phyloP scores from a whole-genome alignment of 2,888 invertebrate species.

The Myopa testacea region DNA sequence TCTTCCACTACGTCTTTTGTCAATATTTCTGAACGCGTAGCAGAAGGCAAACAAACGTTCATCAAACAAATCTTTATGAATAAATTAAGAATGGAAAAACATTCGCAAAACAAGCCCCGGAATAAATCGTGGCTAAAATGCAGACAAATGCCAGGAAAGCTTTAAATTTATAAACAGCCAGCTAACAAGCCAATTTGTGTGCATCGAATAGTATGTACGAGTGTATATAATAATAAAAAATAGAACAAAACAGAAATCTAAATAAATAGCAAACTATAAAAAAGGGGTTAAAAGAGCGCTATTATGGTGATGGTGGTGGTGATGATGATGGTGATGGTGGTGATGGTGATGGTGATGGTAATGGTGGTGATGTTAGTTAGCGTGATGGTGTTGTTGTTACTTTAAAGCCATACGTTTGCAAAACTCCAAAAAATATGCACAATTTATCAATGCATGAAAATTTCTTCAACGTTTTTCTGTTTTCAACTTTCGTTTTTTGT shows the following conservation, averaged over 20 bases:
- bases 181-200: slow-evolving; percentile 26
- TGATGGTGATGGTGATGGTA: too few relatives aligned
- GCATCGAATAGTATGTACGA: background rate
- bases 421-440: background rate
- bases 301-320: too few relatives aligned
- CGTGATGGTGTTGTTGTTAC: too few relatives aligned
- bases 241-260: background rate
- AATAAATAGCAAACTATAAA: background rate
- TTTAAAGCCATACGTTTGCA: too few relatives aligned
- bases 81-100: slow-evolving; percentile 13
- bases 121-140: slow-evolving; percentile 1
- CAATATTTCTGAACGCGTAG: too few relatives aligned
- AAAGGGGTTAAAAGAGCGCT: background rate
- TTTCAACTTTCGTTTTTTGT: too few relatives aligned
- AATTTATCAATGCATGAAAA: slow-evolving; percentile 20
- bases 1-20: too few relatives aligned
- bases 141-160: background rate
- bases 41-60: background rate
- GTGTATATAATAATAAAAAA: background rate
- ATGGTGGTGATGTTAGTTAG: too few relatives aligned
- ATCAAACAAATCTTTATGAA: slow-evolving; percentile 21
- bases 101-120: too few relatives aligned
- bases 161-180: background rate
- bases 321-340: too few relatives aligned
- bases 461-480: slow-evolving; percentile 2